A percentile compares a stretch with the other conserved stretches of the same genome.
These are phyloP conservation scores for Perithous albicinctus DNA, from an alignment of 2,888 invertebrate species.

Conservation along the genomic window DNA sequence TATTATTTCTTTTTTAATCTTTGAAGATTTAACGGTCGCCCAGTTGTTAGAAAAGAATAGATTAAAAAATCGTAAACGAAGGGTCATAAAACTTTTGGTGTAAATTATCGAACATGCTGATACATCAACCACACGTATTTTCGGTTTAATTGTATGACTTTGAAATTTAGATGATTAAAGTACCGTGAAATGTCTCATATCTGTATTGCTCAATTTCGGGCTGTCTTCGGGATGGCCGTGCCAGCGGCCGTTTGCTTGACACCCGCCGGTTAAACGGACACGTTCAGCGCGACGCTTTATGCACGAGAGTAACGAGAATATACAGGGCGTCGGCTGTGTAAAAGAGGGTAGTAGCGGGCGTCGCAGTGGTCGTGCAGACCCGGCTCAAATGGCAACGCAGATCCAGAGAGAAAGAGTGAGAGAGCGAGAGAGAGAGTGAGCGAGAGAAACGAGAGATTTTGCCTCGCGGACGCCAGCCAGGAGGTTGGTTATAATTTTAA, in stretches of 20 bases:
- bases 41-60: too few species aligned
- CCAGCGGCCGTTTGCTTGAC: conserved; percentile 67
- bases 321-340: conserved; percentile 35
- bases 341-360: conserved; percentile 33
- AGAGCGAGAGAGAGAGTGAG: conserved; percentile 67
- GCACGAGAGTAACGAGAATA: conserved; percentile 6
- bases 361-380: conserved; percentile 22
- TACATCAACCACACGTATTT: too few species aligned
- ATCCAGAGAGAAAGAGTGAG: conserved; percentile 26
- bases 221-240: background rate
- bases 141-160: too few species aligned
- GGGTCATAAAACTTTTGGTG: too few species aligned
- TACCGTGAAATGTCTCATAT: too few species aligned
- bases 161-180: too few species aligned
- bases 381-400: conserved; percentile 41
- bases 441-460: conserved; percentile 52
- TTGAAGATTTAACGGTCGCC: too few species aligned
- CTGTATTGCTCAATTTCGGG: background rate
- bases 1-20: too few species aligned
- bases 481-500: conserved; percentile 84
- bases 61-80: too few species aligned
- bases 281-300: conserved; percentile 67
- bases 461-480: conserved; percentile 52
- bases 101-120: too few species aligned
- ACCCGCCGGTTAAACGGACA: conserved; percentile 74